A percentile compares a stretch with the other conserved stretches of the same genome.
phyloP scores from a whole-genome alignment of 2,888 invertebrate species.

The Chalcosyrphus nemorum region DNA sequence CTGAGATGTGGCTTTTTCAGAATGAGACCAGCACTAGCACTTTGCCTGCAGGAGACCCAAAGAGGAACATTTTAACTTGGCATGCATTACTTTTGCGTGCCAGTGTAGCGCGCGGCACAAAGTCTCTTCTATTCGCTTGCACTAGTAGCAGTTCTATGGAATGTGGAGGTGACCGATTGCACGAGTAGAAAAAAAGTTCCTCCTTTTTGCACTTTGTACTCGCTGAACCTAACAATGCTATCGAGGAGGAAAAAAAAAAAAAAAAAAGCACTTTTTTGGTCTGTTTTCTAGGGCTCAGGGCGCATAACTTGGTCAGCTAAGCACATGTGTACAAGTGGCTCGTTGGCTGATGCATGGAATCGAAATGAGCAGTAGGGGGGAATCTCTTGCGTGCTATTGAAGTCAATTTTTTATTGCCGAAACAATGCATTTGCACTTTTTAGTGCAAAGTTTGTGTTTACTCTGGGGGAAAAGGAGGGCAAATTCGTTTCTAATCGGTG shows the following conservation, averaged over 20 bases:
- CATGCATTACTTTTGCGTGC: slow-evolving; percentile 49
- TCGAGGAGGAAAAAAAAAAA: background rate
- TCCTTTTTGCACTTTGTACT: slow-evolving; percentile 41
- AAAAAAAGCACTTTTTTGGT: background rate
- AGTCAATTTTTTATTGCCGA: background rate
- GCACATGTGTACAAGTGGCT: background rate
- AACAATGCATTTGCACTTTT: slow-evolving; percentile 4
- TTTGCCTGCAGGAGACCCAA: slow-evolving; percentile 15
- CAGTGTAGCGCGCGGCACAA: background rate
- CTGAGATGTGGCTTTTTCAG: slow-evolving; percentile 49
- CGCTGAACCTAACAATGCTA: background rate
- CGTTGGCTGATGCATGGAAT: background rate
- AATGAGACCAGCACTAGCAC: slow-evolving; percentile 16
- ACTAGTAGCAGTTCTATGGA: slow-evolving; percentile 32
- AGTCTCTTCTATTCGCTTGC: background rate
- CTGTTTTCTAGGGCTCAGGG: background rate
- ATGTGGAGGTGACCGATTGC: slow-evolving; percentile 37
- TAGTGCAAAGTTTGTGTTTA: background rate
- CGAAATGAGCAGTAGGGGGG: background rate
- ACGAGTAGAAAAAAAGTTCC: slow-evolving; percentile 10
- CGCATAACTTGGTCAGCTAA: slow-evolving; percentile 3
- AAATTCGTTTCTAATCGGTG: too few relatives aligned
- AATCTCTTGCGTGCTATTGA: background rate
- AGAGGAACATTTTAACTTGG: slow-evolving; percentile 30
- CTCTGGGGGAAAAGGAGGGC: background rate